Evolutionary conservation across 2,797 vertebrate genomes (phyloP).

Genomic region (Enteromius unitaeniatus): DNA sequence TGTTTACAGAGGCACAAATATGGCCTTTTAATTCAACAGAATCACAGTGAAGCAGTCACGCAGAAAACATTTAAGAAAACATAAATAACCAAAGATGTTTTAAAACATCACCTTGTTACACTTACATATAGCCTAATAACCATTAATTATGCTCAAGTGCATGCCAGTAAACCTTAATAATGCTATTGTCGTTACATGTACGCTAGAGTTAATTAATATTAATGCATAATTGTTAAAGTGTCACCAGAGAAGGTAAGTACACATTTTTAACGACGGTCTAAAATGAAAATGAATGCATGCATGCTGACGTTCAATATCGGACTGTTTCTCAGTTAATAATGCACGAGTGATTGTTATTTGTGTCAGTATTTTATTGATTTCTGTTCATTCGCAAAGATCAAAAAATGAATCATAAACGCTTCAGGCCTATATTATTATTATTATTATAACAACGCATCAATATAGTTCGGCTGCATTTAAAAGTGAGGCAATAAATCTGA

Average conservation of each 20-base stretch:
- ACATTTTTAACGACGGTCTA: background rate
- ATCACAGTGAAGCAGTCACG: constrained; percentile 71
- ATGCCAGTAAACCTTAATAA: background rate
- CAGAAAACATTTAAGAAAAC: background rate
- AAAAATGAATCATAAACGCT: background rate
- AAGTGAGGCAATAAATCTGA: background rate
- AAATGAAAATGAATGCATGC: background rate
- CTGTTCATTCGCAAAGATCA: background rate
- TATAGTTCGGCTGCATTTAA: background rate
- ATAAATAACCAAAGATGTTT: background rate
- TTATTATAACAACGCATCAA: background rate
- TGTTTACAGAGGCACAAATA: constrained; percentile 89
- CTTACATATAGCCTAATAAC: too few species aligned
- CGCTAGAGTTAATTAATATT: background rate
- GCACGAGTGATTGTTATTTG: background rate
- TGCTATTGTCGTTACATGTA: too few species aligned
- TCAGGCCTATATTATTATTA: too few species aligned
- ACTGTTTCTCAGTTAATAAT: background rate
- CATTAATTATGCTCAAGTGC: background rate
- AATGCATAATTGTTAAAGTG: too few species aligned
- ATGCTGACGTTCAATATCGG: background rate
- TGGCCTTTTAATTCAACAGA: constrained; percentile 83
- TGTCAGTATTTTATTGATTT: background rate
- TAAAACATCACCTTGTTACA: too few species aligned
- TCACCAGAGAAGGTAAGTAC: too few species aligned